Base-by-base conservation (phyloP, 2,113 vertebrate species). In the Scopus umbretta region DNA sequence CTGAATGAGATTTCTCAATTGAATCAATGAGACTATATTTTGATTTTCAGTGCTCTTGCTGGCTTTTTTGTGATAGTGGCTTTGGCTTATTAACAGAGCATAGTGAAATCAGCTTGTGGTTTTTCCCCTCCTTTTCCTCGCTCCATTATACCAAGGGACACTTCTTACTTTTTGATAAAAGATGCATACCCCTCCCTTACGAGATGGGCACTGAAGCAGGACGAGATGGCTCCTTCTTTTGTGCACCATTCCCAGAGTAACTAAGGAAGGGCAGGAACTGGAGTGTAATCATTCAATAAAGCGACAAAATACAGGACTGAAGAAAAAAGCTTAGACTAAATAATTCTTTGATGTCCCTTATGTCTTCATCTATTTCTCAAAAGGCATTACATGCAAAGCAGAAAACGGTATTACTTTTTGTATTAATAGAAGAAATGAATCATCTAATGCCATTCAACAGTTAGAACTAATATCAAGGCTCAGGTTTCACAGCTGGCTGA, bases 281-380 rank as follows among this genome's bases (percentile, higher is more conserved):
- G 38, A 73, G 62, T 19, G n/a, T 66, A 72, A 92, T 91, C 62
- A 80, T 91, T 91, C 86, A 85, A 43, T 50, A 76, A 72, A 38
- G 45, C 5, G 5, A 72, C n/a, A 95, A 88, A 94, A 94, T 18
- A 62, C 38, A 52, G 84, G 87, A 49, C 27, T 66, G 27, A 55
- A 85, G 74, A 63, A 93, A 91, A 93, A 92, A 74, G 32, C 66
- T 47, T 40, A 94, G 86, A 91, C 87, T 94, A 93, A 96, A 94
- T 97, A 96, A 88, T 95, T 91, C 84, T 97, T 94, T 19, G 5
- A 66, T 47, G 55, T 91, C 93, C 85, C 94, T 94, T 90, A 88
- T 47, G 94, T 96, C 94, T 96, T 95, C 79, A 95, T 94, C 92
- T 93, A 94, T 97, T 95, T 96, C 94, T 96, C 96, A 96, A 93